A percentile compares a stretch with the other conserved stretches of the same genome.
phyloP scores from a whole-genome alignment of 92 coral and sea anemone species.

The Montipora capitata region DNA sequence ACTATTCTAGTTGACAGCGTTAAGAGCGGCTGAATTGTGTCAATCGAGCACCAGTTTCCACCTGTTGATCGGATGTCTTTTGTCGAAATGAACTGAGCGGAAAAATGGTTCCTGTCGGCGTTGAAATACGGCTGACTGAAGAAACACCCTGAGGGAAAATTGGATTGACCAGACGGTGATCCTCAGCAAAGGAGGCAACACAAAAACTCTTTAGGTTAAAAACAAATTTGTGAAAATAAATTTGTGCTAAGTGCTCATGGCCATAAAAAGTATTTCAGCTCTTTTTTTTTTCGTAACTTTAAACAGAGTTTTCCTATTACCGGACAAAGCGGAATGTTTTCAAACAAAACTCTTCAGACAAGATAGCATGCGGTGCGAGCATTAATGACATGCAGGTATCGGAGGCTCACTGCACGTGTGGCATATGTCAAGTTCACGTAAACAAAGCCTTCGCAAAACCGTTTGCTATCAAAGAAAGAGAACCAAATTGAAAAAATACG shows the following conservation, averaged over 20 bases:
- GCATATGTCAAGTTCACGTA: slow-evolving; percentile 30
- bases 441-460: slow-evolving; percentile 25
- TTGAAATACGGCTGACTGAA: neutral
- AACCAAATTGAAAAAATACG: neutral
- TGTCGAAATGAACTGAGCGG: neutral
- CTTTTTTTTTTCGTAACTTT: neutral
- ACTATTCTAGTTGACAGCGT: neutral
- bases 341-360: slow-evolving; percentile 35
- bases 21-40: neutral
- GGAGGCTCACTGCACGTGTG: slow-evolving; percentile 32
- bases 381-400: slow-evolving; percentile 53
- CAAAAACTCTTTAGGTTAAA: neutral
- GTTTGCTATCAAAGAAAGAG: slow-evolving; percentile 4
- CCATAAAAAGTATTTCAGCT: neutral
- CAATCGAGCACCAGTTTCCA: slow-evolving; percentile 22
- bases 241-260: slow-evolving; percentile 15
- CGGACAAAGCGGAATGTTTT: slow-evolving; percentile 34
- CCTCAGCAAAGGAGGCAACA: neutral
- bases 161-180: neutral
- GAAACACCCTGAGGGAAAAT: neutral
- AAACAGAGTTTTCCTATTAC: slow-evolving; percentile 18
- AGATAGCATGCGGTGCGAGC: slow-evolving; percentile 50
- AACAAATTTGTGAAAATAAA: neutral
- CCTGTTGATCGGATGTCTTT: slow-evolving; percentile 34
- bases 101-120: neutral